Conservation (phyloP, 2,113 vertebrate species). For the Periophthalmus modestus region DNA sequence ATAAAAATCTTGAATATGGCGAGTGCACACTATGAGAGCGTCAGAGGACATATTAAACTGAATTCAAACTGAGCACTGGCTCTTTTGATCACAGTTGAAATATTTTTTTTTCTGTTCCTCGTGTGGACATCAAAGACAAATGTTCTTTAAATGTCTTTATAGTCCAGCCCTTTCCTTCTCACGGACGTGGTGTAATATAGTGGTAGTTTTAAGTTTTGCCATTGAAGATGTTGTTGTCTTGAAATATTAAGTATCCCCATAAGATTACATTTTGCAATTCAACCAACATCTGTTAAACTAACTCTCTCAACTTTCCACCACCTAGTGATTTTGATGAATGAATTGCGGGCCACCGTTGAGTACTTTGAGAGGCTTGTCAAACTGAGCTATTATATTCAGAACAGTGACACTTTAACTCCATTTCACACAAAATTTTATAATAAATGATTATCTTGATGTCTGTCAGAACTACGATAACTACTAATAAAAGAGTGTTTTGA, state of each 20-base stretch:
- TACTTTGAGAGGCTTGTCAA: background rate
- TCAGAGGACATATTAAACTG: slow-evolving; percentile 40
- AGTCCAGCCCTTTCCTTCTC: background rate
- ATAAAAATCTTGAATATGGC: background rate
- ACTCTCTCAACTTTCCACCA: background rate
- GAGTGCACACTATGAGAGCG: slow-evolving; percentile 1
- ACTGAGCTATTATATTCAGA: background rate
- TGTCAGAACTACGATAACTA: too few relatives aligned
- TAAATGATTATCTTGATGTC: too few relatives aligned
- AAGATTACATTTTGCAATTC: too few relatives aligned
- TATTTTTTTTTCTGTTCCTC: slow-evolving; percentile 21
- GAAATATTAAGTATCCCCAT: too few relatives aligned
- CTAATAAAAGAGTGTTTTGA: too few relatives aligned
- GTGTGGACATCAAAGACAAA: slow-evolving; percentile 13
- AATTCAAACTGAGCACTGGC: slow-evolving; percentile 23
- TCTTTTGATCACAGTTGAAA: slow-evolving; percentile 33
- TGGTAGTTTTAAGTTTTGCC: background rate
- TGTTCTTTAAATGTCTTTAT: background rate
- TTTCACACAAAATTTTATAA: background rate
- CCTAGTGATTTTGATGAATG: background rate
- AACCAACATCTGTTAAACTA: background rate
- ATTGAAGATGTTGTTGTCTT: background rate
- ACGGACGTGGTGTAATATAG: background rate
- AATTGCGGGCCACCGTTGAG: background rate
- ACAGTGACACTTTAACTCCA: background rate